Conservation (phyloP, 2,888 invertebrate species). For the Acanthosepion esculentum region DNA sequence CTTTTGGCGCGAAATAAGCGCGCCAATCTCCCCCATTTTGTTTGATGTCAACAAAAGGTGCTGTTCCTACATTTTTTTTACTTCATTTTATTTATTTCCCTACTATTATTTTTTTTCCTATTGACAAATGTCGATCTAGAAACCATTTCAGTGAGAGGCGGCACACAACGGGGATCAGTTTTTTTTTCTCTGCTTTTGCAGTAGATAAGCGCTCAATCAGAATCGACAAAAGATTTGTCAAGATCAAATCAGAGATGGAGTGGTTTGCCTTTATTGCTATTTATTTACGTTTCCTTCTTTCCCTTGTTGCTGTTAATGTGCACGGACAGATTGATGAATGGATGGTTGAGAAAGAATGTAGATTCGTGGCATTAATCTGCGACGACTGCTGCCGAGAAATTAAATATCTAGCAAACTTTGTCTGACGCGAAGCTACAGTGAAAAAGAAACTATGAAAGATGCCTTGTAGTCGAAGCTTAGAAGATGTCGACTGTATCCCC, state of each 20-base stretch:
- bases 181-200: background rate
- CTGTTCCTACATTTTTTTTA: background rate
- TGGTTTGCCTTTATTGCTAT: background rate
- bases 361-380: no score
- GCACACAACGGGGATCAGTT: background rate
- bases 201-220: background rate
- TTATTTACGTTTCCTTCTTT: no score
- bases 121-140: background rate
- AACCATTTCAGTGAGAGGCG: background rate
- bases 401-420: no score
- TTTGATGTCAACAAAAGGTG: background rate
- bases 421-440: no score
- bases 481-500: no score
- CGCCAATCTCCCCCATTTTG: background rate
- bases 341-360: no score
- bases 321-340: no score
- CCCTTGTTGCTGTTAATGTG: no score
- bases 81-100: background rate
- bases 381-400: no score
- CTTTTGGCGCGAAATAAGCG: constrained; percentile 33
- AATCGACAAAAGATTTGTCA: constrained; percentile 33
- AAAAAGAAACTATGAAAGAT: no score
- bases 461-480: no score
- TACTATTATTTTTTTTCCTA: background rate
- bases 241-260: background rate